phyloP scores from a whole-genome alignment of 2,888 invertebrate genomes.

The Creontiades dilutus region DNA sequence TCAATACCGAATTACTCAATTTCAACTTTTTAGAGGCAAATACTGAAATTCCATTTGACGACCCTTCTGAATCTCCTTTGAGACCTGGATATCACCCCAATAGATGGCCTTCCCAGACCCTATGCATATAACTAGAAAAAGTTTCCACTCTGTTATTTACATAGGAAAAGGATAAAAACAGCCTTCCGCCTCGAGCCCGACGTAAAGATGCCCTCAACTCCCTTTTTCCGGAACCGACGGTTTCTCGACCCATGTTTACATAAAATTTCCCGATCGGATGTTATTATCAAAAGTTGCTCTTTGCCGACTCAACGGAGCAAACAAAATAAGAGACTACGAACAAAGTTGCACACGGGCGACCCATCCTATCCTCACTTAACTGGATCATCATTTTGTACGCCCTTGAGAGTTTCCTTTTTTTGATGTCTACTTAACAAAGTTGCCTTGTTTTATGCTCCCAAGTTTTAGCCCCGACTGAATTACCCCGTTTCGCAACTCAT shows the following conservation, averaged over 20 bases:
- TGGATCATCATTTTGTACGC: constrained; percentile 12
- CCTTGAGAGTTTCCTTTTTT: constrained; percentile 13
- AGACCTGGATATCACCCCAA: no score
- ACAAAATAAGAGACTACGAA: not conserved
- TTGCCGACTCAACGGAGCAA: not conserved
- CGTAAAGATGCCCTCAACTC: not conserved
- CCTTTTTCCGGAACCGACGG: not conserved
- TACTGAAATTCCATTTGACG: no score
- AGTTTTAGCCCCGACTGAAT: not conserved
- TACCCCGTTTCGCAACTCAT: not conserved
- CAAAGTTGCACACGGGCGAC: not conserved
- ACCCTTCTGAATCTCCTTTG: no score
- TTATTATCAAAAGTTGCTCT: not conserved
- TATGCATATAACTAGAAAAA: not conserved
- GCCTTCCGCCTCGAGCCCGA: not conserved
- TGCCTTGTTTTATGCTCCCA: not conserved
- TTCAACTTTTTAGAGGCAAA: no score
- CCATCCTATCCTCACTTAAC: not conserved
- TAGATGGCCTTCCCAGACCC: no score
- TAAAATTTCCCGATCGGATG: not conserved
- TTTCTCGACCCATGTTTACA: not conserved
- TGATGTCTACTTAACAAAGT: constrained; percentile 14
- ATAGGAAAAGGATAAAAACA: not conserved
- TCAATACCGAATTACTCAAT: no score
- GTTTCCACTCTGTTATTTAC: not conserved